Evolutionary conservation across 2,797 vertebrate genomes (phyloP).

Genomic region (Peromyscus nudipes): DNA sequence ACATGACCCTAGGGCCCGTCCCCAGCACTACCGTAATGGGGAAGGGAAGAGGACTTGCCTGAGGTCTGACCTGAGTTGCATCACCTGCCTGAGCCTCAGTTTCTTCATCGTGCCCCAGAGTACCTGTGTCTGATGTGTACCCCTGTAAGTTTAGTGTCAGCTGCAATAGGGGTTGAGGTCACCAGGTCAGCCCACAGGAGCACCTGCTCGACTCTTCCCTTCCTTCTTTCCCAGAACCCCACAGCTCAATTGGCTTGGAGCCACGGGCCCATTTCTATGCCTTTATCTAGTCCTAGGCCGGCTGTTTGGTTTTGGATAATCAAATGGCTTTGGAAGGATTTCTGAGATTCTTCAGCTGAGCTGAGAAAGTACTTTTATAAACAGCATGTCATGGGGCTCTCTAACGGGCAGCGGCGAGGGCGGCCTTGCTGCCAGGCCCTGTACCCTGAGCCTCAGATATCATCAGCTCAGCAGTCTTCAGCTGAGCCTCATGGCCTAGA

Average conservation of each 20-base stretch:
- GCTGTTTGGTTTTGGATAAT: neutral
- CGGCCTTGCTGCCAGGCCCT: neutral
- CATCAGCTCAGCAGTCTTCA: too few relatives aligned
- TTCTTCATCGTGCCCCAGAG: neutral
- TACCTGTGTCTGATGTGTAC: rapidly evolving
- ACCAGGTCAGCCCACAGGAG: neutral
- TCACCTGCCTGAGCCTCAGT: neutral
- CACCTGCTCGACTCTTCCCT: rapidly evolving
- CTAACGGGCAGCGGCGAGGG: rapidly evolving
- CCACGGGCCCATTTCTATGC: neutral
- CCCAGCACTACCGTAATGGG: neutral
- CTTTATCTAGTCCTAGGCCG: neutral
- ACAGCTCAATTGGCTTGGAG: rapidly evolving
- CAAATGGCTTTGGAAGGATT: neutral
- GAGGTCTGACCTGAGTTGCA: rapidly evolving
- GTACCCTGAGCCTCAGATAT: rapidly evolving
- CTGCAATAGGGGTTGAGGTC: rapidly evolving
- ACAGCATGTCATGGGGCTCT: rapidly evolving
- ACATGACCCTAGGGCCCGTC: neutral
- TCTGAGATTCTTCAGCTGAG: constrained; percentile 1
- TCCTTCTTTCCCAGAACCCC: neutral
- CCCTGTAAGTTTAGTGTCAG: neutral
- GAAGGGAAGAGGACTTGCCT: neutral
- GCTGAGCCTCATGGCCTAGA: rapidly evolving
- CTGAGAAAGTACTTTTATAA: constrained; percentile 12